Base-by-base conservation (phyloP, 2,113 vertebrate species). In the Orthochromis malagaraziensis region DNA sequence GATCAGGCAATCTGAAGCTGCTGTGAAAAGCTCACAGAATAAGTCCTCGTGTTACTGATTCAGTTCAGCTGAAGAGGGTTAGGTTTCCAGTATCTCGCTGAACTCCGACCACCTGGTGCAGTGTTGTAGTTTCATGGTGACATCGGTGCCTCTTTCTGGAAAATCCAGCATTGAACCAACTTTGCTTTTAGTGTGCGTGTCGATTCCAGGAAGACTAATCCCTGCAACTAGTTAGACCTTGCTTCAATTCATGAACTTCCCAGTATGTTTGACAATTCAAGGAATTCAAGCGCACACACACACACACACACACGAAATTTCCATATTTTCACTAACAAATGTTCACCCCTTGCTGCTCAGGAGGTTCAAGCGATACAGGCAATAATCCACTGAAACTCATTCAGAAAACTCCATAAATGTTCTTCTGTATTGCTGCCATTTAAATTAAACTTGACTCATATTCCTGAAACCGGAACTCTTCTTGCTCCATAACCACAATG, bases 391-490 rank as follows among this genome's bases (percentile, higher is more conserved):
- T 33, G 24, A 58, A 42, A 33, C 35, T 19, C 17, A 19, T 73
- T 42, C 14, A 73, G 49, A 17, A 57, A 84, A 77, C 19, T 63
- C 3, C 29, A 45, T 3, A 7, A 47, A 45, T 47, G 3, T 17
- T 5, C 38, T 40, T 29, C 31, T 47, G 68, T 45, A 26, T 33
- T 49, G 42, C 29, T 51, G 31, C 16, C n/a, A 26, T 60, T 42
- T 38, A n/a, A 55, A 70, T 45, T 58, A 57, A 80, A 79, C 31
- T 10, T n/a, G 24, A 87, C 12, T 49, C 26, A 31, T 42, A 54
- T 75, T 63, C 58, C 58, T 86, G 42, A 38, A 47, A 75, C n/a
- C 31, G 0, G 19, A 54, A 13, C 63, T 40, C 63, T 16, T 55
- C n/a, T 63, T n/a, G 53, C 16, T 26, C 49, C 14, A 47, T 47